Evolutionary conservation across 2,888 invertebrate species (phyloP).

Genomic region (Brachyopa scutellaris): DNA sequence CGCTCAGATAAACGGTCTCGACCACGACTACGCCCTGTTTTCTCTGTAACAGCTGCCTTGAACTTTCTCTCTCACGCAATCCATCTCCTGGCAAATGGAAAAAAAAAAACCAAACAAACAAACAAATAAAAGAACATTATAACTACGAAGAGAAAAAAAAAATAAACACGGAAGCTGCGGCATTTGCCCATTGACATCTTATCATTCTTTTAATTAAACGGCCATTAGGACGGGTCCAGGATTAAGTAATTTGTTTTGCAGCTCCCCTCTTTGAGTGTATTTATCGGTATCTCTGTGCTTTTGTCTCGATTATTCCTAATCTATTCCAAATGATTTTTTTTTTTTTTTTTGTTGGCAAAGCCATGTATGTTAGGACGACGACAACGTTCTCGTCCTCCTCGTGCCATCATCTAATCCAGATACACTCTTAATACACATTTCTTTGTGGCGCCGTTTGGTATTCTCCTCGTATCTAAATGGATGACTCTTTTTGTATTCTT

Average conservation of each 20-base stretch:
- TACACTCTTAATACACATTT: no score
- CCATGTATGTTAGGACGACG: constrained; percentile 1
- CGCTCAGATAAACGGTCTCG: constrained; percentile 15
- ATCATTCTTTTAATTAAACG: constrained; percentile 69
- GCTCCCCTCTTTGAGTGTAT: constrained; percentile 4
- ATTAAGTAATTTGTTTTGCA: constrained; percentile 66
- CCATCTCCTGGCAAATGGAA: constrained; percentile 5
- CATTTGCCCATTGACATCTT: constrained; percentile 63
- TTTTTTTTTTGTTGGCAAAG: constrained; percentile 56
- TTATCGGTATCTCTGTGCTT: not conserved
- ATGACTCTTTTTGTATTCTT: constrained; percentile 4
- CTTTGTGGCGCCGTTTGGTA: constrained; percentile 9
- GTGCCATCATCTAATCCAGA: no score
- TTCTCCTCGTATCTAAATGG: not conserved
- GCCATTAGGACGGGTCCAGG: constrained; percentile 52
- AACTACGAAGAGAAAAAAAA: not conserved
- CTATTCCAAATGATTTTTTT: constrained; percentile 58
- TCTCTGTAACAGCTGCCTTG: constrained; percentile 41
- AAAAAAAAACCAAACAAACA: constrained; percentile 6
- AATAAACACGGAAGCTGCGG: constrained; percentile 26
- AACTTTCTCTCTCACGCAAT: constrained; percentile 34
- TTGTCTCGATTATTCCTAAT: constrained; percentile 55
- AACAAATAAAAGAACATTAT: not conserved
- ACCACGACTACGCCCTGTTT: constrained; percentile 29
- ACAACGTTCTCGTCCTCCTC: no score